phyloP scores from a whole-genome alignment of 1,140 invertebrate genomes.

The Elysia chlorotica region DNA sequence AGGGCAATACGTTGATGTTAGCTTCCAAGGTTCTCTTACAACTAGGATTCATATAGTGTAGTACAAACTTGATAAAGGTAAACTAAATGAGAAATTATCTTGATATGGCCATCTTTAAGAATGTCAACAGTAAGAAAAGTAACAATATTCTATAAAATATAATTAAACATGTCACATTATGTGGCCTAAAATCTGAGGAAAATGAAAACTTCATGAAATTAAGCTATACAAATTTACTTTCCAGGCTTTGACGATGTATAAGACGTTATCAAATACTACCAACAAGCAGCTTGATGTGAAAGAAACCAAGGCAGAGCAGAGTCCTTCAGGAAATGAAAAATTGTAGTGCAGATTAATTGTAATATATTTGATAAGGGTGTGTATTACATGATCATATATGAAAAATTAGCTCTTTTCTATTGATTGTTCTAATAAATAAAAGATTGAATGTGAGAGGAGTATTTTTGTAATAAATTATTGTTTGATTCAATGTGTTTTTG shows the following conservation, averaged over 20 bases:
- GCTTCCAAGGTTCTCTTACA: not conserved
- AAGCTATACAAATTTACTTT: too few species aligned
- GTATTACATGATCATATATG: too few species aligned
- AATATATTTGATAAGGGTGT: too few species aligned
- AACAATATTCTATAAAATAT: not conserved
- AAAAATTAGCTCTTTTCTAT: too few species aligned
- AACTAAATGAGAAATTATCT: too few species aligned
- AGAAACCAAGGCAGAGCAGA: not conserved
- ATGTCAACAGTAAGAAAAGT: not conserved
- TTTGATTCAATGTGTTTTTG: too few species aligned
- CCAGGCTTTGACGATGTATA: constrained; percentile 19
- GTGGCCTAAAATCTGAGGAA: not conserved
- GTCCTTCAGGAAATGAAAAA: too few species aligned
- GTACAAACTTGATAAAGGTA: too few species aligned
- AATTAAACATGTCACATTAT: not conserved
- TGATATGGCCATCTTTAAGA: not conserved
- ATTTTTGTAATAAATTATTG: too few species aligned
- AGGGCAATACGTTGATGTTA: not conserved
- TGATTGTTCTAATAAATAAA: too few species aligned
- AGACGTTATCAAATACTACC: constrained; percentile 4
- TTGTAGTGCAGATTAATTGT: too few species aligned
- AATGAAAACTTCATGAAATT: not conserved
- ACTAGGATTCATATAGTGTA: not conserved
- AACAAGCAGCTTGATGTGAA: not conserved
- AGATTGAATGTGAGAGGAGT: too few species aligned